Conservation (phyloP, 2,797 vertebrate genomes). For the Oophaga sylvatica region DNA sequence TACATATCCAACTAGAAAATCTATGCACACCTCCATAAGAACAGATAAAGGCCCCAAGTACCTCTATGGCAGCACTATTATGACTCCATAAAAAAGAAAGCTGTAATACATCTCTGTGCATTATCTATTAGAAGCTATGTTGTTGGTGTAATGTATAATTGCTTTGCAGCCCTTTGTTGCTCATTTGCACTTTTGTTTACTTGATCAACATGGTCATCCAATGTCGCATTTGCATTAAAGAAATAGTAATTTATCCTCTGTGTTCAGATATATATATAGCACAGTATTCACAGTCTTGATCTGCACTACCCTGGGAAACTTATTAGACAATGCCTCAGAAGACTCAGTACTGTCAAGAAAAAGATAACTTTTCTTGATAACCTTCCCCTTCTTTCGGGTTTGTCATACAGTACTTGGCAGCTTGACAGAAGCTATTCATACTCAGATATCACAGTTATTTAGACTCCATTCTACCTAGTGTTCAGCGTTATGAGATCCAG, state of each 20-base stretch:
- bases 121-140: background rate
- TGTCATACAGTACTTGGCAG: slow-evolving; percentile 43
- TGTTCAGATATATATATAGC: slow-evolving; percentile 22
- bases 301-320: slow-evolving; percentile 18
- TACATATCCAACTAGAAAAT: too few relatives aligned
- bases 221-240: slow-evolving; percentile 9
- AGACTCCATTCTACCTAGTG: slow-evolving; percentile 26
- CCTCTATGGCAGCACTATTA: background rate
- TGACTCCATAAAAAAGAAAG: background rate
- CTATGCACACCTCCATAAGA: too few relatives aligned
- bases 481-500: slow-evolving; percentile 10
- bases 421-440: slow-evolving; percentile 37
- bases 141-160: background rate
- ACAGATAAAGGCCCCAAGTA: too few relatives aligned
- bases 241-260: slow-evolving; percentile 15
- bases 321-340: slow-evolving; percentile 29
- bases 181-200: slow-evolving; percentile 17
- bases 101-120: background rate
- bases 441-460: slow-evolving; percentile 4
- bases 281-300: slow-evolving; percentile 32
- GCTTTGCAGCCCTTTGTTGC: background rate
- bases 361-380: slow-evolving; percentile 45
- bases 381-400: slow-evolving; percentile 43
- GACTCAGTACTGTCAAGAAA: slow-evolving; percentile 44
- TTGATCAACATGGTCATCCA: background rate